Evolutionary conservation across 2,113 vertebrate species (phyloP), one percentile per base, ranked within the genome.

Genomic region (Girardinichthys multiradiatus): DNA sequence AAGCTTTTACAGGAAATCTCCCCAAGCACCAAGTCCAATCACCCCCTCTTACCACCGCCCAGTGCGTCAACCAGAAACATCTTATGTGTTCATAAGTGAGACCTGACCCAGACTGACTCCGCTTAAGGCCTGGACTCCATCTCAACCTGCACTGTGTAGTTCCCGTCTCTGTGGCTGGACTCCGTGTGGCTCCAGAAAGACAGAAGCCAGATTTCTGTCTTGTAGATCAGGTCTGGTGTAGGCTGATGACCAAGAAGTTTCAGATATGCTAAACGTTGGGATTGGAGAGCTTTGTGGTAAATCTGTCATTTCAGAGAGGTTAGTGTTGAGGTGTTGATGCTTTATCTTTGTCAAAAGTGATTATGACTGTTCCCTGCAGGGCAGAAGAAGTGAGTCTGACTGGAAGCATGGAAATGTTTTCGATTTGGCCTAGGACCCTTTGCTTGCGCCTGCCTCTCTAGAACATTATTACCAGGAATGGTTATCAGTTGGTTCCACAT

Each of bases 121-220:
- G 37, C 60, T 78, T 13, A 68, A n/a, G 73, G 87, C 72, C 89
- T 92, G 90, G 84, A 88, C 83, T 89, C 60, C 64, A 9, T 90
- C 76, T 82, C 77, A 27, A n/a, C 76, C 72, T 80, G 72, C 42
- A 10, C 76, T 72, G 68, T 61, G 15, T 26, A 58, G 72, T 81
- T 58, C 57, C 72, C 2, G 21, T 51, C 69, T 70, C 31, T 69
- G 72, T 60, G 39, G 35, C 57, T 63, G 39, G 28, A 45, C 70
- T 66, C 28, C 74, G 62, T 70, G 81, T 64, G 45, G 0, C 68
- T 86, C 62, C 8, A 28, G 4, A 73, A 60, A 85, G 86, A 93
- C 85, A 92, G 77, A 93, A 90, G 68, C 89, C 90, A 92, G 92
- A 68, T 85, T 72, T 70, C 62, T 5, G 3, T 77, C 60, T 82